These are phyloP conservation scores for Drosophila lini DNA, from an alignment of 1,140 invertebrate genomes.

Conservation along the genomic window DNA sequence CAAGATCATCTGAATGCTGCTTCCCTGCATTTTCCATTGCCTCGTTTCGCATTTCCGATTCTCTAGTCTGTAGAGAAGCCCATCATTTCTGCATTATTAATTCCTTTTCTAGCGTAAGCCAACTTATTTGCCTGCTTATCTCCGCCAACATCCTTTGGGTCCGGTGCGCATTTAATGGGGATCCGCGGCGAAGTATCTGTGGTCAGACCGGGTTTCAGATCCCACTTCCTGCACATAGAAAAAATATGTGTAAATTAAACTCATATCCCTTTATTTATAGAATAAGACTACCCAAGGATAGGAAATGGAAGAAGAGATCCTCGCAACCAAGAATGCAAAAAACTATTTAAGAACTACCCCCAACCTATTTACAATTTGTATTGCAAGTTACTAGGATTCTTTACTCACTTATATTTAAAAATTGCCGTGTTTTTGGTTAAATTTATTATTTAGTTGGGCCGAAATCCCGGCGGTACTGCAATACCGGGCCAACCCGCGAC, in stretches of 20 bases:
- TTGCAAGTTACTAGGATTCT: neutral
- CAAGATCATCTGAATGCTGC: constrained; percentile 18
- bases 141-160: constrained; percentile 63
- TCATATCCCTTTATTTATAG: too few relatives aligned
- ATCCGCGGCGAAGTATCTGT: constrained; percentile 30
- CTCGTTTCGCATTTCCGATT: constrained; percentile 24
- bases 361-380: too few relatives aligned
- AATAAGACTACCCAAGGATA: too few relatives aligned
- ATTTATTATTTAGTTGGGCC: constrained; percentile 52
- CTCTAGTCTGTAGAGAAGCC: constrained; percentile 8
- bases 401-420: neutral
- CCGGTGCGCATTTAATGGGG: constrained; percentile 53
- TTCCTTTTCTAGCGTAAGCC: constrained; percentile 48
- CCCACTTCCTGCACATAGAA: constrained; percentile 10
- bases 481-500: constrained; percentile 75
- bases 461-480: constrained; percentile 86
- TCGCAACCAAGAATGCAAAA: too few relatives aligned
- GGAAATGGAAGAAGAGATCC: too few relatives aligned
- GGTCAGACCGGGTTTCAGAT: constrained; percentile 11
- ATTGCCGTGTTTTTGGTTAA: too few relatives aligned
- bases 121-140: constrained; percentile 72
- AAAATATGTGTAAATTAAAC: neutral
- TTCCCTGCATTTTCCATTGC: constrained; percentile 12
- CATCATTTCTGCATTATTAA: constrained; percentile 54
- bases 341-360: too few relatives aligned